phyloP scores from a whole-genome alignment of 2,113 vertebrate species.

The Odontophorus gujanensis region DNA sequence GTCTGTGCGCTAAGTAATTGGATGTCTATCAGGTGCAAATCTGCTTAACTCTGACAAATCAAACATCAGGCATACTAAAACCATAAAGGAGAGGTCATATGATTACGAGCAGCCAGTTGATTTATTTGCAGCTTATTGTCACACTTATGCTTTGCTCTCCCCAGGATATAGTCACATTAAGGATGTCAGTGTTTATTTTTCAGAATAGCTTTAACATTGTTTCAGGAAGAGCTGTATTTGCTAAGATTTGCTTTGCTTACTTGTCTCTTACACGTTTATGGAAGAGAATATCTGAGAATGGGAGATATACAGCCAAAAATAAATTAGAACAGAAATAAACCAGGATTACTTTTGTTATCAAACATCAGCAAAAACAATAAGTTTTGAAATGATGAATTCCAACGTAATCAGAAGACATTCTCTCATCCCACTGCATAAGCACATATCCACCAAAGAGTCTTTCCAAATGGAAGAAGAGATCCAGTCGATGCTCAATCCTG shows the following conservation, averaged over 20 bases:
- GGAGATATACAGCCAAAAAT: not conserved
- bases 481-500: not conserved
- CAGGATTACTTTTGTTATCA: not conserved
- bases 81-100: not conserved
- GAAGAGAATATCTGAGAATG: not conserved
- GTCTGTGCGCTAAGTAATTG: not conserved
- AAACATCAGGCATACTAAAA: not conserved
- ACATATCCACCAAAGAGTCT: not conserved
- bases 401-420: not conserved
- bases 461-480: not conserved
- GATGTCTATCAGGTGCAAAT: not conserved
- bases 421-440: not conserved
- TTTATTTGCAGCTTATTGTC: constrained; percentile 1
- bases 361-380: not conserved
- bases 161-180: not conserved
- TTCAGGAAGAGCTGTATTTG: not conserved
- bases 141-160: constrained; percentile 4
- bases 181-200: constrained; percentile 10
- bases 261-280: not conserved
- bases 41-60: not conserved
- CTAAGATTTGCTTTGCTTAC: not conserved
- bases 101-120: not conserved
- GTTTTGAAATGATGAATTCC: not conserved
- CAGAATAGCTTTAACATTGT: not conserved
- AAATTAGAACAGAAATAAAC: not conserved